These are phyloP conservation scores for Drosophila orena DNA, from an alignment of 1,140 invertebrate species.

Conservation along the genomic window DNA sequence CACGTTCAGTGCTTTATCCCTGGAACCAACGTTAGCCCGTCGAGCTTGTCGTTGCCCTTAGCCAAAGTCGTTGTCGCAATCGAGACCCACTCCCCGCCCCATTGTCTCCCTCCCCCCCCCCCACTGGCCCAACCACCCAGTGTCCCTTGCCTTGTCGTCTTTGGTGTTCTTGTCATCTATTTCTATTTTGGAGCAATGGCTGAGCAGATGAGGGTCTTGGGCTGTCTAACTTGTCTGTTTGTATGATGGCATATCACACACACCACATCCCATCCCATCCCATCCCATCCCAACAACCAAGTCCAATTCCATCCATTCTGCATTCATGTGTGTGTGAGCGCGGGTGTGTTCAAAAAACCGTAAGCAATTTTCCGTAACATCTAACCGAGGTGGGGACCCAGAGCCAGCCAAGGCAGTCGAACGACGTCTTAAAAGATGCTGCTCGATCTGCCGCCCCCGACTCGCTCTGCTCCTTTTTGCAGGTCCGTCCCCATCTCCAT, in stretches of 20 bases:
- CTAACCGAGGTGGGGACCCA: conserved; percentile 58
- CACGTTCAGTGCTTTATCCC: conserved; percentile 44
- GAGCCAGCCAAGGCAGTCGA: conserved; percentile 65
- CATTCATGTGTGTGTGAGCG: conserved; percentile 64
- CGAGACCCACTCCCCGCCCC: conserved; percentile 15
- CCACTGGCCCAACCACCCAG: conserved; percentile 3
- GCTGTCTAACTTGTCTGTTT: conserved; percentile 82
- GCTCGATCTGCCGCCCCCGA: conserved; percentile 41
- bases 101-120: conserved; percentile 8
- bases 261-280: conserved; percentile 7
- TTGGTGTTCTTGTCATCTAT: conserved; percentile 81
- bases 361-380: conserved; percentile 84
- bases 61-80: conserved; percentile 73
- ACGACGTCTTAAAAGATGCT: conserved; percentile 63
- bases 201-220: conserved; percentile 80
- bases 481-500: conserved; percentile 18
- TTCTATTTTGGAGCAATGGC: conserved; percentile 80
- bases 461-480: conserved; percentile 13
- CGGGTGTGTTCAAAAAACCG: conserved; percentile 71
- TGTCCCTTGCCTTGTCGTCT: conserved; percentile 66
- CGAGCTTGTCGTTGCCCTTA: conserved; percentile 73
- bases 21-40: conserved; percentile 58
- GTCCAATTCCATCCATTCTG: conserved; percentile 29
- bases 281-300: not conserved
- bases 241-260: conserved; percentile 66